Conservation (phyloP, 2,797 vertebrate species). For the Phrynocephalus forsythii region DNA sequence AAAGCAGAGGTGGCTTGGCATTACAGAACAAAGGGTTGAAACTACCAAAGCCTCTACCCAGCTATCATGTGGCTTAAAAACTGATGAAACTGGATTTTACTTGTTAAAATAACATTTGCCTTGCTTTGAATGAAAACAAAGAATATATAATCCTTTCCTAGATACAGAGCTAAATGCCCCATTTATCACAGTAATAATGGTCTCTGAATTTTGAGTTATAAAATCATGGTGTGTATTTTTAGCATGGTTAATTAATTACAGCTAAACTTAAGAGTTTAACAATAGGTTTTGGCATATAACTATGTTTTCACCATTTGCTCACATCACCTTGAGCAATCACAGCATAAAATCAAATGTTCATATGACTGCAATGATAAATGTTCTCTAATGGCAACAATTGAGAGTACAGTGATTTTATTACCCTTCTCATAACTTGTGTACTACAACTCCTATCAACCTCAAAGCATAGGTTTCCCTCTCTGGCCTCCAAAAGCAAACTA, state of each 20-base stretch:
- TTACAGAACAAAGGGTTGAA: background rate
- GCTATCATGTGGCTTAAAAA: background rate
- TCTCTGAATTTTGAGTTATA: background rate
- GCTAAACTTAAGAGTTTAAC: background rate
- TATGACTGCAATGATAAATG: background rate
- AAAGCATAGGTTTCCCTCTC: background rate
- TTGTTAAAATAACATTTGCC: background rate
- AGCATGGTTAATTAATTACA: background rate
- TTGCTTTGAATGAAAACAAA: slow-evolving; percentile 12
- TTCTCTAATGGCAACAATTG: background rate
- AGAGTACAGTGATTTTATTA: background rate
- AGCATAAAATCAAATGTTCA: background rate
- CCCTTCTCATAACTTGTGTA: background rate
- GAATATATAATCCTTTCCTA: background rate
- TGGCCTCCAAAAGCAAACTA: slow-evolving; percentile 13
- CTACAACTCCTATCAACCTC: too few relatives aligned
- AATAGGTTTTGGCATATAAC: background rate
- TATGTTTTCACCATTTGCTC: background rate
- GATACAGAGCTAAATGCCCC: background rate
- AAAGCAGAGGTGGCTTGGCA: background rate
- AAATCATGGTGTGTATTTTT: background rate
- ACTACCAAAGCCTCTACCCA: background rate
- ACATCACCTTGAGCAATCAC: background rate
- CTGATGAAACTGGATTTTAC: background rate
- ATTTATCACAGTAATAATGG: background rate